Evolutionary conservation across 2,113 vertebrate genomes (phyloP).

Genomic region (Elephantulus edwardii): DNA sequence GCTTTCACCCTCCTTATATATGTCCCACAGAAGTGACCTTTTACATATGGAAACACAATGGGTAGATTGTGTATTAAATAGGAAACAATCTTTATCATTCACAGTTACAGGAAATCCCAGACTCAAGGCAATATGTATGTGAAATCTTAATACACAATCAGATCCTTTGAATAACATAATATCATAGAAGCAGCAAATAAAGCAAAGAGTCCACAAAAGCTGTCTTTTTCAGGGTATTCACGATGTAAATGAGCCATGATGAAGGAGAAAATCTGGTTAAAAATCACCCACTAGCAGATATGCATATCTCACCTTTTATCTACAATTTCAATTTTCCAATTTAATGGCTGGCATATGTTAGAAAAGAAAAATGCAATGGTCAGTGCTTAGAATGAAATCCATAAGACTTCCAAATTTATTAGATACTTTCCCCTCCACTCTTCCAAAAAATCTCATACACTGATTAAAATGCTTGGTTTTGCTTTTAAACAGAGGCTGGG

Average conservation of each 20-base stretch:
- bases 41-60: conserved; percentile 72
- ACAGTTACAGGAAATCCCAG: conserved; percentile 54
- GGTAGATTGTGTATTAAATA: conserved; percentile 62
- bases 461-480: conserved; percentile 58
- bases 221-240: conserved; percentile 66
- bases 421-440: background rate
- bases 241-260: conserved; percentile 72
- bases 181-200: conserved; percentile 36
- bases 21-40: conserved; percentile 52
- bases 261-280: conserved; percentile 76
- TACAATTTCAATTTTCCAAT: conserved; percentile 73
- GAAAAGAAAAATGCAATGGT: conserved; percentile 65
- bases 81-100: conserved; percentile 68
- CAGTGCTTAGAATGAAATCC: conserved; percentile 55
- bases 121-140: background rate
- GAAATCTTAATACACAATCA: conserved; percentile 68
- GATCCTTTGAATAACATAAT: conserved; percentile 38
- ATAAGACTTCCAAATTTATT: conserved; percentile 38
- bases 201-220: conserved; percentile 63
- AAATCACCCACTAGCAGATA: conserved; percentile 63
- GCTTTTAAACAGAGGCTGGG: conserved; percentile 32
- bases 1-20: background rate
- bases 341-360: conserved; percentile 71
- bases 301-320: conserved; percentile 69
- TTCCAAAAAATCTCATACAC: background rate